phyloP scores from a whole-genome alignment of 2,888 invertebrate genomes.

The Drosophila setosimentum region DNA sequence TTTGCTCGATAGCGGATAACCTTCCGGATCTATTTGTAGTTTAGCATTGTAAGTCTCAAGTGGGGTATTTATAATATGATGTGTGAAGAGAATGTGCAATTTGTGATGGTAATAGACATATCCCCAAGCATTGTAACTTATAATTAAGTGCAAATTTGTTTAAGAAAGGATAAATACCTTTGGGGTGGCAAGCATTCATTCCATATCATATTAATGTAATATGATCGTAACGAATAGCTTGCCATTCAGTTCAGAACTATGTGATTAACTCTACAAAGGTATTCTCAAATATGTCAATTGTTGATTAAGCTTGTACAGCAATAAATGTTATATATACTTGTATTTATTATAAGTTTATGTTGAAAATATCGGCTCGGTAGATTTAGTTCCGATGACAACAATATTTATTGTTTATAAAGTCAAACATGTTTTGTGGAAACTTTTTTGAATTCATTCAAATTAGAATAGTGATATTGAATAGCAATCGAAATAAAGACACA shows the following conservation, averaged over 20 bases:
- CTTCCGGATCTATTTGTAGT: constrained; percentile 13
- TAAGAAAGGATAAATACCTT: background rate
- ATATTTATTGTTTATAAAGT: background rate
- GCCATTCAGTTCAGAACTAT: background rate
- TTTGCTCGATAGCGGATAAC: constrained; percentile 40
- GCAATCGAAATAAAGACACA: background rate
- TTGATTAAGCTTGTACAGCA: too few relatives aligned
- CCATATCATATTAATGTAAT: background rate
- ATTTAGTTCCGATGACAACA: too few relatives aligned
- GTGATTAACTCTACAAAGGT: background rate
- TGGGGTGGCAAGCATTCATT: background rate
- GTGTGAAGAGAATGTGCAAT: background rate
- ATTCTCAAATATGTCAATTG: background rate
- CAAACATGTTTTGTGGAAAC: background rate
- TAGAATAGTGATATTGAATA: too few relatives aligned
- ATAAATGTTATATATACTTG: background rate
- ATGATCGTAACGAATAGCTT: background rate
- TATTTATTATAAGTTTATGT: background rate
- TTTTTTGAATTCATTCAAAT: background rate
- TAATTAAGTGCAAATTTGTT: background rate
- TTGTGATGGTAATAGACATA: background rate
- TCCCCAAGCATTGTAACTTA: background rate
- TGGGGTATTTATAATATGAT: constrained; percentile 10
- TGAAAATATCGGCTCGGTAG: too few relatives aligned
- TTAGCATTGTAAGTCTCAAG: constrained; percentile 20